Base-by-base conservation (phyloP, 2,113 vertebrate genomes). In the Epinephelus lanceolatus region DNA sequence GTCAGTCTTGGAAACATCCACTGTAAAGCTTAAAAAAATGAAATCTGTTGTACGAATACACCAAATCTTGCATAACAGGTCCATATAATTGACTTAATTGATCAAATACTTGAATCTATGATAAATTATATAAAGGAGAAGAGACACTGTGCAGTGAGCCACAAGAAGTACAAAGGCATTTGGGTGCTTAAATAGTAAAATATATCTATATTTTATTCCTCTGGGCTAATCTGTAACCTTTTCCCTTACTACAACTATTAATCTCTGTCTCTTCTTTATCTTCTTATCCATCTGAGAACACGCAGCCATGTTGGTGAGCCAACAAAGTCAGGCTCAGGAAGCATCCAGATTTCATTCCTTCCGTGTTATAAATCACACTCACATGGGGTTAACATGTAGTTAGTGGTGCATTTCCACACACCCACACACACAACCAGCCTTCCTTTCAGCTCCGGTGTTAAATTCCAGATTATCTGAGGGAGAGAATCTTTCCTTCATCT, bases 281-380 rank as follows among this genome's bases (percentile, higher is more conserved):
- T 55, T 51, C 52, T 76, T 10, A 49, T 80, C 56, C 42, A 5
- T 69, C 57, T 42, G 55, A 76, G 30, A 53, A 15, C 12, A 17
- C 65, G 2, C 75, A 72, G 61, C 70, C 79, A 60, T 86, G 53
- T 86, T 81, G 82, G 82, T 78, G 72, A 77, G 75, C 88, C 82
- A 90, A 94, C 88, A 90, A 85, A 88, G 85, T 82, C 73, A 49
- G 79, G 6, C 87, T 91, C 83, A 92, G 69, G 59, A 85, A 73
- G 53, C 69, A 57, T 59, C 77, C 57, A 8, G 61, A 27, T 33
- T 68, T 69, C 68, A 73, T 83, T 80, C 82, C 76, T 68, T 63
- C 42, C 51, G 59, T 74, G 78, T 86, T 51, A 94, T 93, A 94
- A 94, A 92, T 93, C 91, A 92, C 80, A 80, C 30, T 84, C 21